A percentile compares a stretch with the other conserved stretches of the same genome.
phyloP scores from a whole-genome alignment of 2,888 invertebrate genomes.

The Oscheius myriophilus region DNA sequence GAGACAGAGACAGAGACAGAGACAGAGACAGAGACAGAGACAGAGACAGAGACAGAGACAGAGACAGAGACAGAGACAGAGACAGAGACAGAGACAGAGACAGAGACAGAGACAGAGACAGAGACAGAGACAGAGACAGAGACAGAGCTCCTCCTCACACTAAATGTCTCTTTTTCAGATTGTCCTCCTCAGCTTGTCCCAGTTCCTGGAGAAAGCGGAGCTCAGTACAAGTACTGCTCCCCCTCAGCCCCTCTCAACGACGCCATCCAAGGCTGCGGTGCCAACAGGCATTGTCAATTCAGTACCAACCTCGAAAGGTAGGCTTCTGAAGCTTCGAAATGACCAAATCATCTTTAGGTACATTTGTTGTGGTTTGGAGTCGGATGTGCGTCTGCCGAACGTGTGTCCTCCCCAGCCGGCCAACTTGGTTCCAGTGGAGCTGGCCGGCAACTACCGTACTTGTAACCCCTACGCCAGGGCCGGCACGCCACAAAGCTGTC shows the following conservation, averaged over 20 bases:
- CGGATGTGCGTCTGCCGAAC: constrained; percentile 68
- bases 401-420: constrained; percentile 69
- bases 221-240: constrained; percentile 68
- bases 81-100: background rate
- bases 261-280: constrained; percentile 68
- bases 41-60: background rate
- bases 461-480: constrained; percentile 62
- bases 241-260: constrained; percentile 68
- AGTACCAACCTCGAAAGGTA: constrained; percentile 62
- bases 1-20: background rate
- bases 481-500: constrained; percentile 66
- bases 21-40: constrained; percentile 13
- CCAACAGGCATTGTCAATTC: constrained; percentile 69
- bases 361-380: constrained; percentile 69
- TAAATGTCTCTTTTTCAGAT: constrained; percentile 41
- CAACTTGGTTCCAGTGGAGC: constrained; percentile 68
- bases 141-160: background rate
- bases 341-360: constrained; percentile 43
- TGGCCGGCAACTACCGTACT: constrained; percentile 63
- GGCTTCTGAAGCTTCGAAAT: background rate
- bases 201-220: constrained; percentile 67
- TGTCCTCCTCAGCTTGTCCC: constrained; percentile 70
- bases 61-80: constrained; percentile 22
- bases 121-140: background rate
- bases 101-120: background rate